Conservation (phyloP, 2,797 vertebrate genomes). For the Vespertilio murinus region DNA sequence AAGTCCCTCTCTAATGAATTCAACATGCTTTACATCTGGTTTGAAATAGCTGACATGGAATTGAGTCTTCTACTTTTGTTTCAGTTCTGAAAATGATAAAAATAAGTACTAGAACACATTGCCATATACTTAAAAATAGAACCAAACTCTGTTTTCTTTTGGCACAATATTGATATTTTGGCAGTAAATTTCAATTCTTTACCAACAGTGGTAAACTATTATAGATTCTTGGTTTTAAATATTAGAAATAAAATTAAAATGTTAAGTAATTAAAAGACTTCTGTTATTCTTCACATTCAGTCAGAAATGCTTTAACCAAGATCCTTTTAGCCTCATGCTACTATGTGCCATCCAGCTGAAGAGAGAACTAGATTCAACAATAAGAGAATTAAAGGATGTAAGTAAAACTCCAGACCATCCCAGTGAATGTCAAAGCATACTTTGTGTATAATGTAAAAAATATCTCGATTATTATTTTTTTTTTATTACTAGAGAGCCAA, state of each 20-base stretch:
- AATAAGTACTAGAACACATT: not conserved
- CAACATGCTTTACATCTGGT: slow-evolving; percentile 67
- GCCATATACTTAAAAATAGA: not conserved
- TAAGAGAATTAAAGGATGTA: not conserved
- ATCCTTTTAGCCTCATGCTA: not conserved
- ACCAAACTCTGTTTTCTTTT: not conserved
- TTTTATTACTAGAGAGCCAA: not conserved
- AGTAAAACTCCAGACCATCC: not conserved
- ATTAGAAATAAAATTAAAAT: not conserved
- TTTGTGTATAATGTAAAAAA: not conserved
- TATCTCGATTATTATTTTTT: not conserved
- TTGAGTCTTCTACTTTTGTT: slow-evolving; percentile 2
- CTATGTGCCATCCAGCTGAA: not conserved
- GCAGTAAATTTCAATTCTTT: slow-evolving; percentile 11
- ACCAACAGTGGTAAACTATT: not conserved
- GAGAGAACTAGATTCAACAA: slow-evolving; percentile 15
- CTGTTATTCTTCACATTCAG: not conserved
- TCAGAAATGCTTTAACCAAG: slow-evolving; percentile 17
- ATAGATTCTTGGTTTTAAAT: slow-evolving; percentile 2
- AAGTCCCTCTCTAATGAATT: slow-evolving; percentile 70
- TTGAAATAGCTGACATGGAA: slow-evolving; percentile 69
- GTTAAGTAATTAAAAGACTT: slow-evolving; percentile 18
- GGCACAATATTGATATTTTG: not conserved
- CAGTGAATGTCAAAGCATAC: not conserved
- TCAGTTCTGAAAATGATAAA: slow-evolving; percentile 11